A percentile compares a stretch with the other conserved stretches of the same genome.
These are phyloP conservation scores for Sceloporus undulatus DNA, from an alignment of 2,113 vertebrate genomes.

Conservation along the genomic window DNA sequence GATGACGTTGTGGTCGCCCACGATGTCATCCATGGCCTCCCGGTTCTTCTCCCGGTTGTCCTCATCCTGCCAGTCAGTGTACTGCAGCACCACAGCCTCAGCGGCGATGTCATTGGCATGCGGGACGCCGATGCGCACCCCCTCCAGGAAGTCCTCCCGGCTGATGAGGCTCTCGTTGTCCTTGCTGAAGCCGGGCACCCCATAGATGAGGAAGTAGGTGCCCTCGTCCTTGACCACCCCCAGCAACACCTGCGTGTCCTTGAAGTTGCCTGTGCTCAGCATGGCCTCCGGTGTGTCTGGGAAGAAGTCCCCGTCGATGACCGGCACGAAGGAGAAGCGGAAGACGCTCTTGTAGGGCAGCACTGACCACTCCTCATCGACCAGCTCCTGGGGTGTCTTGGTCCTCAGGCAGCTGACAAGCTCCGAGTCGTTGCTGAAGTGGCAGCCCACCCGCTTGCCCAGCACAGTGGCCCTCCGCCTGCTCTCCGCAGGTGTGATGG, in stretches of 20 bases:
- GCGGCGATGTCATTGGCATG: constrained; percentile 90
- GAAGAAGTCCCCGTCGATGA: constrained; percentile 88
- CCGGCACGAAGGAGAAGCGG: constrained; percentile 91
- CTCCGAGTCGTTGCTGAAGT: constrained; percentile 72
- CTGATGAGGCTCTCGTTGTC: constrained; percentile 92
- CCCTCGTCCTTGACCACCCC: constrained; percentile 94
- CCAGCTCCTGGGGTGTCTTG: constrained; percentile 82
- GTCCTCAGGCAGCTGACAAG: constrained; percentile 84
- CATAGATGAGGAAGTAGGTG: constrained; percentile 91
- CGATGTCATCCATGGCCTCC: constrained; percentile 90
- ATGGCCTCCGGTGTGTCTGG: constrained; percentile 87
- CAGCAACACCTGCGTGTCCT: constrained; percentile 84
- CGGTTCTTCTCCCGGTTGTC: constrained; percentile 88
- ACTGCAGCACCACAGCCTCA: constrained; percentile 91
- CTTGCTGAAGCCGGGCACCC: constrained; percentile 93
- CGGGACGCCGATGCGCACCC: constrained; percentile 88
- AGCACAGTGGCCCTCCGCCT: constrained; percentile 82
- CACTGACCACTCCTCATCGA: constrained; percentile 87
- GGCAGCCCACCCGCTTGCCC: constrained; percentile 84
- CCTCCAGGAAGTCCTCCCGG: constrained; percentile 89
- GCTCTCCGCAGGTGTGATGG: constrained; percentile 83
- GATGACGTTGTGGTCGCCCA: constrained; percentile 93
- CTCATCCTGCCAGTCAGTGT: constrained; percentile 92
- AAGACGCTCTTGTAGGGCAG: constrained; percentile 83
- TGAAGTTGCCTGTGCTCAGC: constrained; percentile 83